phyloP scores from a whole-genome alignment of 2,113 vertebrate genomes.

The Onychorhynchus coronatus region DNA sequence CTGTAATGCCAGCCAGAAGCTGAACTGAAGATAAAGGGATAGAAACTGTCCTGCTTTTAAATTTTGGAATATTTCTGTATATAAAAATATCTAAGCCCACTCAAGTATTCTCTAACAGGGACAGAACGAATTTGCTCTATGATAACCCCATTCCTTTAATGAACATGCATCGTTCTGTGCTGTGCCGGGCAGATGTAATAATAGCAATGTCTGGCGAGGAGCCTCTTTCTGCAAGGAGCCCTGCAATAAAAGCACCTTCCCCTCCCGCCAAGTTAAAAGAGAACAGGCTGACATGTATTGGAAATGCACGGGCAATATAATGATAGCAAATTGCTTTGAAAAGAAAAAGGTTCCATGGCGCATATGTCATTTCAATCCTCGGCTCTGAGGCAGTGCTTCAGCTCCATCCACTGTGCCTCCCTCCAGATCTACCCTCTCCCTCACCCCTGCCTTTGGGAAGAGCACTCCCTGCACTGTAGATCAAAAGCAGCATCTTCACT shows the following conservation, averaged over 20 bases:
- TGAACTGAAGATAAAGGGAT: not conserved
- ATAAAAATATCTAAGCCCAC: not conserved
- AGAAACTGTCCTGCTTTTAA: not conserved
- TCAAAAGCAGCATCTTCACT: constrained; percentile 13
- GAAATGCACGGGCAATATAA: constrained; percentile 69
- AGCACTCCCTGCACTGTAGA: not conserved
- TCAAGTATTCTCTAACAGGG: not conserved
- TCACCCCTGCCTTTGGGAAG: constrained; percentile 13
- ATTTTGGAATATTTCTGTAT: not conserved
- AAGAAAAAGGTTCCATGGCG: constrained; percentile 52
- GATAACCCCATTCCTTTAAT: constrained; percentile 42
- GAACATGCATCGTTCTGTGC: constrained; percentile 37
- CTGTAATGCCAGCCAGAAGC: not conserved
- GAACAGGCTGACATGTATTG: constrained; percentile 69
- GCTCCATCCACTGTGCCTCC: constrained; percentile 54
- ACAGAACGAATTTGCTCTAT: not conserved
- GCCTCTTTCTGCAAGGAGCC: constrained; percentile 47
- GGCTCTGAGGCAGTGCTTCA: constrained; percentile 30
- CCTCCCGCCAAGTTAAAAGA: constrained; percentile 67
- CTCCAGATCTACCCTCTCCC: not conserved
- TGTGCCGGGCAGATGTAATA: constrained; percentile 26
- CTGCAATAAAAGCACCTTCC: constrained; percentile 63
- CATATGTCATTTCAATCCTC: constrained; percentile 58
- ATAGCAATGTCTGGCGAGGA: constrained; percentile 38
- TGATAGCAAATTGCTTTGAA: constrained; percentile 71